These are phyloP conservation scores for Alauda arvensis DNA, from an alignment of 2,797 vertebrate genomes.

Conservation along the genomic window DNA sequence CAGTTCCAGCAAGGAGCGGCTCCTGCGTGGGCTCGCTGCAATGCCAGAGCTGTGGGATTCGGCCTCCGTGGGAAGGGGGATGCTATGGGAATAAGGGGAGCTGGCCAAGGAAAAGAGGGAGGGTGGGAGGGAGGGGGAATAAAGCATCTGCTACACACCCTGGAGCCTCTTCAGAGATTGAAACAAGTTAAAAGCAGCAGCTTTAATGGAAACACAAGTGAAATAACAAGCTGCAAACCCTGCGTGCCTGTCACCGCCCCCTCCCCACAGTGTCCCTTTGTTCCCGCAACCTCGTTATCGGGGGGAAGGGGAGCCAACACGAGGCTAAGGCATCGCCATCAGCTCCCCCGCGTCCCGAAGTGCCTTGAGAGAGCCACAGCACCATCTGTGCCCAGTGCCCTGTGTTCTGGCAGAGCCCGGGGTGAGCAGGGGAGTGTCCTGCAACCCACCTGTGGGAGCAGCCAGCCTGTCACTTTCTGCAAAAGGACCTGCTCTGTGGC, in stretches of 20 bases:
- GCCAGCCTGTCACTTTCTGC: background rate
- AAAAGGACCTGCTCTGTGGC: background rate
- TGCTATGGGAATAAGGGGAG: slow-evolving; percentile 8
- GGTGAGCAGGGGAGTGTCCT: background rate
- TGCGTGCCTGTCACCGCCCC: background rate
- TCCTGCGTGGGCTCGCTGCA: background rate
- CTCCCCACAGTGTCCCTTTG: slow-evolving; percentile 38
- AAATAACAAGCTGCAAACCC: slow-evolving; percentile 47
- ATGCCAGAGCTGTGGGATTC: background rate
- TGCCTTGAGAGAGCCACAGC: background rate
- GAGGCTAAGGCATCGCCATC: background rate
- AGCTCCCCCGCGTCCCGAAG: background rate
- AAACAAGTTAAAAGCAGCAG: slow-evolving; percentile 54
- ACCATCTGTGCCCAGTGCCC: background rate
- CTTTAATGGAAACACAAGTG: slow-evolving; percentile 43
- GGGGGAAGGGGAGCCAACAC: background rate
- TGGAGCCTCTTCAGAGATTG: slow-evolving; percentile 40
- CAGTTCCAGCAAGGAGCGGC: background rate
- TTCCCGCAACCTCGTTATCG: slow-evolving; percentile 15
- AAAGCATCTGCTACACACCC: slow-evolving; percentile 43
- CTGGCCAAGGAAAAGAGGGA: slow-evolving; percentile 30
- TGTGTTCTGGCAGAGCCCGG: background rate
- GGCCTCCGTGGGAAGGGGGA: background rate
- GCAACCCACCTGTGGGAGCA: background rate
- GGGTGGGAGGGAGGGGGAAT: background rate